Evolutionary conservation across 2,797 vertebrate genomes (phyloP).

Genomic region (Sebastes kiyomatsui): DNA sequence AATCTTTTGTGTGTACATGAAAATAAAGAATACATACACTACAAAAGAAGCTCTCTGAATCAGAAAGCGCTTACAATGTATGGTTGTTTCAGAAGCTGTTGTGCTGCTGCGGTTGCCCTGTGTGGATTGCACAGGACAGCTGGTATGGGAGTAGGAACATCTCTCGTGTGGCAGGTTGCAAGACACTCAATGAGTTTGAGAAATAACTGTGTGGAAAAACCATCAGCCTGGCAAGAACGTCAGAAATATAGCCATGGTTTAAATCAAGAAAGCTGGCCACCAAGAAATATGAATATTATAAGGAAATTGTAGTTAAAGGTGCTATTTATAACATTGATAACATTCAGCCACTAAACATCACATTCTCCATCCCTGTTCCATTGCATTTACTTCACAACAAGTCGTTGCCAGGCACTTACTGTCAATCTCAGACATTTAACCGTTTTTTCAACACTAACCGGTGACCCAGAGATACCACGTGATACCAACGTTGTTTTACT

Average conservation of each 20-base stretch:
- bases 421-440: no score
- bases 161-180: not conserved
- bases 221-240: not conserved
- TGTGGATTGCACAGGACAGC: slow-evolving; percentile 30
- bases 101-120: not conserved
- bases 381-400: no score
- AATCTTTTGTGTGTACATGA: not conserved
- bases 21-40: not conserved
- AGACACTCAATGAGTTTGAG: not conserved
- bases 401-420: no score
- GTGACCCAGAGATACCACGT: no score
- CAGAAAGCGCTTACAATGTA: not conserved
- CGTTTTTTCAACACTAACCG: no score
- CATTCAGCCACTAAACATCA: no score
- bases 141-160: slow-evolving; percentile 30
- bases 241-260: not conserved
- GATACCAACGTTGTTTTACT: no score
- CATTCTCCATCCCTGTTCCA: no score
- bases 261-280: not conserved
- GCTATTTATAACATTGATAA: no score
- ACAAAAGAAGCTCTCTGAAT: not conserved
- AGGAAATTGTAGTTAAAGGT: not conserved
- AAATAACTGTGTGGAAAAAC: slow-evolving; percentile 10
- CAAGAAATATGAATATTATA: not conserved
- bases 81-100: not conserved